Conservation (phyloP, 2,113 vertebrate species). For the Myanophis thanlyinensis region DNA sequence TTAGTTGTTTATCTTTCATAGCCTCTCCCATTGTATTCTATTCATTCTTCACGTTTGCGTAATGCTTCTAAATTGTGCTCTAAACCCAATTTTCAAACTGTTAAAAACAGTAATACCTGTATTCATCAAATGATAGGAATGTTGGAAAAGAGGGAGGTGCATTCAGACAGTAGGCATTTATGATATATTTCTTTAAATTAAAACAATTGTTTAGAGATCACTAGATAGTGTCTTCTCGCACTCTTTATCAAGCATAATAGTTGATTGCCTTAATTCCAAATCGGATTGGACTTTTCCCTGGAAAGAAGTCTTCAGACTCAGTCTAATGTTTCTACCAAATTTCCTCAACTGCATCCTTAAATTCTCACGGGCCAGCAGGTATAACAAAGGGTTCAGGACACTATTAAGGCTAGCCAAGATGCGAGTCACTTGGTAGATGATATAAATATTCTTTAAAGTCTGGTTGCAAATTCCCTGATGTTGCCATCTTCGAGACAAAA, state of each 20-base stretch:
- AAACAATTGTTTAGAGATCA: slow-evolving; percentile 36
- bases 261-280: not conserved
- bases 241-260: not conserved
- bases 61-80: not conserved
- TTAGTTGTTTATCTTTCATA: not conserved
- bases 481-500: slow-evolving; percentile 64
- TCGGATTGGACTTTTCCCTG: not conserved
- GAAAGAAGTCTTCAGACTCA: not conserved
- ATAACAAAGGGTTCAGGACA: slow-evolving; percentile 79
- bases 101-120: not conserved
- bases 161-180: not conserved
- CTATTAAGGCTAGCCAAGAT: slow-evolving; percentile 80
- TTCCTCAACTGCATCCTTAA: slow-evolving; percentile 46
- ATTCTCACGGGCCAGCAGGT: slow-evolving; percentile 63
- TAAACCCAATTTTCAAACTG: not conserved
- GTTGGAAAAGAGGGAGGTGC: not conserved
- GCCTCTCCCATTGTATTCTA: not conserved
- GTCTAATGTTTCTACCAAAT: not conserved
- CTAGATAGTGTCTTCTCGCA: slow-evolving; percentile 27
- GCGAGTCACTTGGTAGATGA: slow-evolving; percentile 74
- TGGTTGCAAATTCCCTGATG: slow-evolving; percentile 29
- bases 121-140: not conserved
- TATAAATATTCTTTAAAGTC: slow-evolving; percentile 61
- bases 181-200: not conserved
- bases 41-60: not conserved